Percentiles rank a stretch among this genome's conserved stretches.
Evolutionary conservation across 2,797 vertebrate genomes (phyloP).

Genomic region (Loris lydekkerianus): DNA sequence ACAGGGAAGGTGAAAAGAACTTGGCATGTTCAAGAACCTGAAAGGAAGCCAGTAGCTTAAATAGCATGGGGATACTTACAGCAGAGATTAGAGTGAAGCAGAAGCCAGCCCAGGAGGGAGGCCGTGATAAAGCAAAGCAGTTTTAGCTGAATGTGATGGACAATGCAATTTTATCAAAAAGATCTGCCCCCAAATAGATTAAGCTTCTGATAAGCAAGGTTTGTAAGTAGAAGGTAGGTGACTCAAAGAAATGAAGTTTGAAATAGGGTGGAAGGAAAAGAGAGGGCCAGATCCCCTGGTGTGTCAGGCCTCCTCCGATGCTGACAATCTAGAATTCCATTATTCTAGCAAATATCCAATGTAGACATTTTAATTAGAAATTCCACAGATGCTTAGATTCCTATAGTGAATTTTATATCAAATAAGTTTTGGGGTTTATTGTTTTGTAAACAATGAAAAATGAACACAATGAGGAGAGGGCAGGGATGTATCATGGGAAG

Average conservation of each 20-base stretch:
- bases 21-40: neutral
- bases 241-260: neutral
- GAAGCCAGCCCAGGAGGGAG: neutral
- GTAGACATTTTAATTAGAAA: neutral
- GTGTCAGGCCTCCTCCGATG: neutral
- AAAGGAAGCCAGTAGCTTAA: neutral
- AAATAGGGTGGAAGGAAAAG: neutral
- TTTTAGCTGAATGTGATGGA: neutral
- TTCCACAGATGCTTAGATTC: neutral
- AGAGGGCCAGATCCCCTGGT: too few species aligned
- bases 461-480: neutral
- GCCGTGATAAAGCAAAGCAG: neutral
- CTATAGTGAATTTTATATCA: neutral
- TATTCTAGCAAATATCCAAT: neutral
- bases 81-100: neutral
- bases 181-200: neutral
- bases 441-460: neutral
- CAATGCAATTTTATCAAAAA: neutral
- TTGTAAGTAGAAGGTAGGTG: neutral
- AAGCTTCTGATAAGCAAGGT: neutral
- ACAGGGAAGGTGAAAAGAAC: neutral
- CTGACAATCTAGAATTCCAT: neutral
- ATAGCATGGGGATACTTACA: neutral
- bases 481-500: neutral
- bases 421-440: neutral